Percentiles rank a stretch among this genome's conserved stretches.
phyloP scores from a whole-genome alignment of 2,113 vertebrate genomes.

The Formicarius rufipectus region DNA sequence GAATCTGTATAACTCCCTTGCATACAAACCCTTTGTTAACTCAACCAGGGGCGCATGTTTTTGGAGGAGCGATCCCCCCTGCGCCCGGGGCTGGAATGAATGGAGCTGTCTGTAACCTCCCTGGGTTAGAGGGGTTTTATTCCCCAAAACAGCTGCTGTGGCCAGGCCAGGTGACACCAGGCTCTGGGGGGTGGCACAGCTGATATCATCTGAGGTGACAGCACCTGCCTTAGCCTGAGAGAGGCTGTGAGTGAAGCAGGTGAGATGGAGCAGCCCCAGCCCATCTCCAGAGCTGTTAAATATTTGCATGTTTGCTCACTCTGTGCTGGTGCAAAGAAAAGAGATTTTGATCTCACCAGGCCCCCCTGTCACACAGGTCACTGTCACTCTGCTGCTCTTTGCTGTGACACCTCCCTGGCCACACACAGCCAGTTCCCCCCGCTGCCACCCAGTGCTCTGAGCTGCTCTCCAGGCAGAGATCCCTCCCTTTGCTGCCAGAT shows the following conservation, averaged over 20 bases:
- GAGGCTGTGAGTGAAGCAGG: neutral
- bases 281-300: neutral
- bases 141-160: too few relatives aligned
- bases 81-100: too few relatives aligned
- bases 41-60: too few relatives aligned
- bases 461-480: neutral
- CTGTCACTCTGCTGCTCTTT: neutral
- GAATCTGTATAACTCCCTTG: too few relatives aligned
- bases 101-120: too few relatives aligned
- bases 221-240: neutral
- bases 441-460: neutral
- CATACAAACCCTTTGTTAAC: too few relatives aligned
- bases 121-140: too few relatives aligned
- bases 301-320: neutral
- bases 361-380: neutral
- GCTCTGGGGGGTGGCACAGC: neutral
- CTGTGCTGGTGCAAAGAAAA: neutral
- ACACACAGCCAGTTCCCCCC: fast-evolving
- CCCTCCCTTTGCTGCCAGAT: neutral
- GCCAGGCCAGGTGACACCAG: neutral
- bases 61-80: too few relatives aligned
- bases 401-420: neutral
- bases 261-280: fast-evolving
- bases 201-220: neutral
- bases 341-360: neutral